Evolutionary conservation across 2,797 vertebrate genomes (phyloP).

Genomic region (Xenentodon cancila): DNA sequence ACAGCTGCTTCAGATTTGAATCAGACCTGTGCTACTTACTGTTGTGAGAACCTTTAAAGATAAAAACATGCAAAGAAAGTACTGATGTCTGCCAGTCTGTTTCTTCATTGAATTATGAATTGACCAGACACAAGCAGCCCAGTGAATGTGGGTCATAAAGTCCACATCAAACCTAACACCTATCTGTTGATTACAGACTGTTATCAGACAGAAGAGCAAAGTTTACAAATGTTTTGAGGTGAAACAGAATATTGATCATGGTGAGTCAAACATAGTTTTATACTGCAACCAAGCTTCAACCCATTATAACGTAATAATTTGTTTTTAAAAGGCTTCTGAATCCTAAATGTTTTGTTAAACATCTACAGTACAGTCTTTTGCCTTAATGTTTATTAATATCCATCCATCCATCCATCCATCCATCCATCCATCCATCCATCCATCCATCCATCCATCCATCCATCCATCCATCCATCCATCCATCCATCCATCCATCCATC

Average conservation of each 20-base stretch:
- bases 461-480: too few relatives aligned
- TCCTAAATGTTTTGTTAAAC: too few relatives aligned
- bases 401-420: too few relatives aligned
- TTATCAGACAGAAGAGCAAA: slow-evolving; percentile 21
- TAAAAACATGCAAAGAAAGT: too few relatives aligned
- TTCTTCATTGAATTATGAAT: slow-evolving; percentile 3
- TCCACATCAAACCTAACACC: slow-evolving; percentile 27
- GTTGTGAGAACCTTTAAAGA: too few relatives aligned
- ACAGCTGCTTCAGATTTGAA: slow-evolving; percentile 17
- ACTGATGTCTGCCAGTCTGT: background rate
- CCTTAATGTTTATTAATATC: too few relatives aligned
- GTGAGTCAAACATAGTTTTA: slow-evolving; percentile 5
- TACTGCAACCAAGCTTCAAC: slow-evolving; percentile 1
- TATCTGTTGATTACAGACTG: slow-evolving; percentile 12
- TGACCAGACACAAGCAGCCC: background rate
- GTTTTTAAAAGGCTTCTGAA: too few relatives aligned
- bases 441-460: too few relatives aligned
- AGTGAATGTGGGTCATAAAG: slow-evolving; percentile 20
- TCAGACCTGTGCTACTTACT: too few relatives aligned
- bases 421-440: too few relatives aligned
- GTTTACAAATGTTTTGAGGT: slow-evolving; percentile 5
- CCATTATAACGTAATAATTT: background rate
- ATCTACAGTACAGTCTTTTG: too few relatives aligned
- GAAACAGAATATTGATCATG: slow-evolving; percentile 18
- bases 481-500: too few relatives aligned